These are phyloP conservation scores for Euplexia lucipara DNA, from an alignment of 2,888 invertebrate species.

Conservation along the genomic window DNA sequence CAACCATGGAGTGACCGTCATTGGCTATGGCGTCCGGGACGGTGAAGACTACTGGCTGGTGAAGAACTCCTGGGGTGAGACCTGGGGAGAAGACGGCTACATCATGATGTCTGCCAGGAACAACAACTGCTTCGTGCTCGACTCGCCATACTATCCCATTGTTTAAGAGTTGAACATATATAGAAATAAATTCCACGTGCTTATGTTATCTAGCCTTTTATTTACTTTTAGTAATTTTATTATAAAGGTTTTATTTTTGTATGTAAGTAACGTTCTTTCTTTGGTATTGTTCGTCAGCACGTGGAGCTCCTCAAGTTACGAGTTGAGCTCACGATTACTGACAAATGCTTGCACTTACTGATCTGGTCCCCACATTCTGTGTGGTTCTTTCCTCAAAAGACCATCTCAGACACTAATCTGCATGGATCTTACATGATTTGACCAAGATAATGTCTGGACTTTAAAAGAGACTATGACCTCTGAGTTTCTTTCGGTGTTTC, in stretches of 20 bases:
- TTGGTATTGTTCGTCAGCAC: no score
- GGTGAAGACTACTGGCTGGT: conserved; percentile 76
- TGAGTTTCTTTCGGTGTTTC: no score
- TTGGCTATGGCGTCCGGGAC: conserved; percentile 74
- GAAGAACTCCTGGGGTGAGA: conserved; percentile 79
- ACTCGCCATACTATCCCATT: conserved; percentile 64
- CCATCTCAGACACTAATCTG: no score
- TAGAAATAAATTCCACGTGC: conserved; percentile 67
- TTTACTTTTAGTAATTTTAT: neutral
- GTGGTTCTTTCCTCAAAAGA: no score
- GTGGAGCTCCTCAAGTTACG: no score
- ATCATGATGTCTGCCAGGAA: conserved; percentile 67
- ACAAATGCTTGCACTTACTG: no score
- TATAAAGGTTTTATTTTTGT: neutral
- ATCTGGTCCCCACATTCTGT: no score
- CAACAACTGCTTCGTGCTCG: conserved; percentile 71
- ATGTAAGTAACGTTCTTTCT: no score
- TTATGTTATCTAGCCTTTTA: conserved; percentile 44
- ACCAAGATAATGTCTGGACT: no score
- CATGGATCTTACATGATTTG: no score
- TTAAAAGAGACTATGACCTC: no score
- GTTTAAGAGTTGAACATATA: conserved; percentile 49
- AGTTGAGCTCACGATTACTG: no score
- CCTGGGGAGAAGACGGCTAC: conserved; percentile 77
- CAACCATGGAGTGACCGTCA: conserved; percentile 74